A percentile compares a stretch with the other conserved stretches of the same genome.
These are phyloP conservation scores for Seriola quinqueradiata DNA, from an alignment of 2,113 vertebrate genomes.

Conservation along the genomic window DNA sequence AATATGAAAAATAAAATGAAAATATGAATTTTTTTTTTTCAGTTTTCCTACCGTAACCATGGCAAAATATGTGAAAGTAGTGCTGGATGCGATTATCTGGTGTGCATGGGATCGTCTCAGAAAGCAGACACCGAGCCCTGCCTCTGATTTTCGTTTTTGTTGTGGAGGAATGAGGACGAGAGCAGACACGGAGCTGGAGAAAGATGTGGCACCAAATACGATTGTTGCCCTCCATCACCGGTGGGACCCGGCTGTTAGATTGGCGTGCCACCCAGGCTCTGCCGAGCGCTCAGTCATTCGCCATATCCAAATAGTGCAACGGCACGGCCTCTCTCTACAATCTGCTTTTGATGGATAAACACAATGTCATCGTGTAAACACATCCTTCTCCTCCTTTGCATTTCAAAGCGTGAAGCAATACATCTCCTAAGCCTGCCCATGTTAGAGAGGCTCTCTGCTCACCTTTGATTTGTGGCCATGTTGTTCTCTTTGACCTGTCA, in stretches of 20 bases:
- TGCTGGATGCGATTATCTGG: slow-evolving; percentile 49
- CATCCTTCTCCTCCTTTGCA: slow-evolving; percentile 79
- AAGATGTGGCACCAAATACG: slow-evolving; percentile 56
- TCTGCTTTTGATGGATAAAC: slow-evolving; percentile 82
- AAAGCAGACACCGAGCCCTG: slow-evolving; percentile 7
- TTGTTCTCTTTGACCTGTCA: slow-evolving; percentile 79
- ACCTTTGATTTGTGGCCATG: slow-evolving; percentile 81
- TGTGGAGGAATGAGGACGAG: slow-evolving; percentile 35
- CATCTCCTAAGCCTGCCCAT: slow-evolving; percentile 64
- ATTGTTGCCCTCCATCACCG: slow-evolving; percentile 62
- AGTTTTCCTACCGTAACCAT: background rate
- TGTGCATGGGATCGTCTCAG: slow-evolving; percentile 6
- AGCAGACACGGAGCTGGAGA: slow-evolving; percentile 41
- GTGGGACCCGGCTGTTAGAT: slow-evolving; percentile 70
- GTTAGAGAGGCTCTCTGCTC: slow-evolving; percentile 58
- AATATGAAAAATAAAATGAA: background rate
- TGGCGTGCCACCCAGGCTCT: slow-evolving; percentile 64
- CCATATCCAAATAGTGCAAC: slow-evolving; percentile 65
- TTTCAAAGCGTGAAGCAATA: slow-evolving; percentile 75
- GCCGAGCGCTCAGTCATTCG: slow-evolving; percentile 57
- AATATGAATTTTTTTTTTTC: background rate
- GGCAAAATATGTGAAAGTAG: background rate
- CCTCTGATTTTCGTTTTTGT: slow-evolving; percentile 43
- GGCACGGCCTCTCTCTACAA: slow-evolving; percentile 62
- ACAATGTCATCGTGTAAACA: slow-evolving; percentile 77